Evolutionary conservation across 2,113 vertebrate genomes (phyloP), one percentile per base, ranked within the genome.

Genomic region (Gyps fulvus): DNA sequence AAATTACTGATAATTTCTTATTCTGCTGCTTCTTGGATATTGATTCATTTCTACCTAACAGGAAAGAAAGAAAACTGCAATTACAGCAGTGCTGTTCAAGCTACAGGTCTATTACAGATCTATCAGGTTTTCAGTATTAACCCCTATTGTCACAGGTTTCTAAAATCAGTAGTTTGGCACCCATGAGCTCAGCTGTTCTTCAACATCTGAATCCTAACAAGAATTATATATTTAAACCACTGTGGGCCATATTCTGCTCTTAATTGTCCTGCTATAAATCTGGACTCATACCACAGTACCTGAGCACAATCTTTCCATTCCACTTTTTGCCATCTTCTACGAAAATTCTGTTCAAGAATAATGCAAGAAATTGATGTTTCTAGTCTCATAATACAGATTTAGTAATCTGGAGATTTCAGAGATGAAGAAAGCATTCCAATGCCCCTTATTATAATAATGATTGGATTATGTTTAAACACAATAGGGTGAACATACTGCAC

Each of bases 1-100:
- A 96, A 97, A 97, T 97, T 96, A 97, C 96, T 65, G 87, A 96
- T 97, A 97, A 96, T 89, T 95, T 98, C 95, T 97, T 96, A 95
- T 97, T 95, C 85, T 91, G 67, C 91, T 78, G 95, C 78, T 97
- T 55, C 73, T 89, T 95, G 70, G 91, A 54, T 98, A 98, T 98
- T 91, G 97, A 98, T 98, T 98, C 87, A 96, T 97, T 97, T 97
- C 95, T 96, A 38, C 95, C 82, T 92, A 97, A 96, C 79, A 94
- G 40, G 26, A 87, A 92, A 90, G 76, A 98, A 97, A 97, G 96
- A 95, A 98, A 98, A 97, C 93, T 95, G 80, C 90, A 98, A 98
- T 98, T 98, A 96, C 89, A 94, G 92, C 50, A 95, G 63, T 1
- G 11, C 88, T 94, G 69, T 83, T 97, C 85, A 20, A 87, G 95